These are phyloP conservation scores for Drosophila tristis DNA, from an alignment of 1,140 invertebrate genomes.

Conservation along the genomic window DNA sequence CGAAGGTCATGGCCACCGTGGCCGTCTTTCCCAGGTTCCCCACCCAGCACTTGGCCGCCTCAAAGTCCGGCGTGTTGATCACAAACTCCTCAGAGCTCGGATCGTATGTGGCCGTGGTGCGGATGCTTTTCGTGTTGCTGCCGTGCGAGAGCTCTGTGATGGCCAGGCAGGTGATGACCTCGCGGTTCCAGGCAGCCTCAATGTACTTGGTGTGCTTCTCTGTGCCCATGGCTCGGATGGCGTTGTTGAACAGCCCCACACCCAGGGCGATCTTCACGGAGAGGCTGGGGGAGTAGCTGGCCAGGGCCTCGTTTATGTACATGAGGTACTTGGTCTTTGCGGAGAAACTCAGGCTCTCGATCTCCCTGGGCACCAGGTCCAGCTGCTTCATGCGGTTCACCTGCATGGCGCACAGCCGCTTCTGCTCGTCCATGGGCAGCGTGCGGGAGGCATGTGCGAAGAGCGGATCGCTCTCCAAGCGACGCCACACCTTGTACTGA, in stretches of 20 bases:
- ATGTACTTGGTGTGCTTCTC: conserved; percentile 90
- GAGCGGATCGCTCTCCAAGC: conserved; percentile 91
- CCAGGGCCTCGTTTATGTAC: conserved; percentile 89
- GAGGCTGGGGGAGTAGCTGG: conserved; percentile 87
- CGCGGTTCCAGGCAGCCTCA: conserved; percentile 88
- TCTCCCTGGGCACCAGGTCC: conserved; percentile 86
- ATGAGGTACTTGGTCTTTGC: conserved; percentile 89
- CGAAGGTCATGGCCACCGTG: conserved; percentile 94
- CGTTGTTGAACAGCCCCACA: conserved; percentile 88
- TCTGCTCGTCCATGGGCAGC: conserved; percentile 90
- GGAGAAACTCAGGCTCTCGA: conserved; percentile 87
- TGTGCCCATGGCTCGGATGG: conserved; percentile 90
- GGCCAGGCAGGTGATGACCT: conserved; percentile 93
- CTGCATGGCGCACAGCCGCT: conserved; percentile 87
- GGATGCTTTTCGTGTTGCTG: conserved; percentile 95
- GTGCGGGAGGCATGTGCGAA: conserved; percentile 87
- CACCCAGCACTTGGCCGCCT: conserved; percentile 98
- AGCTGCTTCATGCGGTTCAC: conserved; percentile 86
- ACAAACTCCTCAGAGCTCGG: conserved; percentile 91
- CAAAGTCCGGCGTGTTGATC: conserved; percentile 95
- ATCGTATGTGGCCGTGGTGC: conserved; percentile 96
- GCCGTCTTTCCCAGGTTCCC: conserved; percentile 95
- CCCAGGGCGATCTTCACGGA: conserved; percentile 89
- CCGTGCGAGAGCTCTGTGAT: conserved; percentile 97
- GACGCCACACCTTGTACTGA: conserved; percentile 92